Percentiles rank a stretch among this genome's conserved stretches.
phyloP scores from a whole-genome alignment of 1,140 invertebrate species.

The Mya arenaria region DNA sequence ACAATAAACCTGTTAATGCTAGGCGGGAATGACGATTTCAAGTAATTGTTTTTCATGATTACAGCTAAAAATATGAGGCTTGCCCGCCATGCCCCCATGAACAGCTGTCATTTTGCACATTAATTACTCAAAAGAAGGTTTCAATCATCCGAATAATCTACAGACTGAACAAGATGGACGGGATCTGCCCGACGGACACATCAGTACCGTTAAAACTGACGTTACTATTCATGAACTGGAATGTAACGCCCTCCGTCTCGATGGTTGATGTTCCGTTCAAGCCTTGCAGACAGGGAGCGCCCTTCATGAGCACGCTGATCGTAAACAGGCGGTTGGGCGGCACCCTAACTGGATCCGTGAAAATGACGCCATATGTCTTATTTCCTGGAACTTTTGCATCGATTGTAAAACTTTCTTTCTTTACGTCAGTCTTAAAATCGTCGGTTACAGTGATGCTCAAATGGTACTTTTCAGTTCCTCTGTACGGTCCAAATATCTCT shows the following conservation, averaged over 20 bases:
- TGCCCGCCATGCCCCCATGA: too few relatives aligned
- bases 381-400: not conserved
- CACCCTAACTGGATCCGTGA: not conserved
- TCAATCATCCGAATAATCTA: too few relatives aligned
- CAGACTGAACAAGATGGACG: slow-evolving; percentile 32
- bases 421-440: not conserved
- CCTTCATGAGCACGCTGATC: not conserved
- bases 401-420: not conserved
- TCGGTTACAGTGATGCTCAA: slow-evolving; percentile 16
- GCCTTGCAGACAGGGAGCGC: slow-evolving; percentile 24
- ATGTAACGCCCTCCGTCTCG: not conserved
- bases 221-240: slow-evolving; percentile 27
- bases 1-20: too few relatives aligned
- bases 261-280: not conserved
- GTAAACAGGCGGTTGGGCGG: slow-evolving; percentile 7
- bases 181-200: slow-evolving; percentile 41
- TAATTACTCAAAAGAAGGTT: too few relatives aligned
- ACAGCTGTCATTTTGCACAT: too few relatives aligned
- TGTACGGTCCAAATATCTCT: slow-evolving; percentile 28
- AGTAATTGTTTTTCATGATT: too few relatives aligned
- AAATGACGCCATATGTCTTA: slow-evolving; percentile 22
- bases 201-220: slow-evolving; percentile 23
- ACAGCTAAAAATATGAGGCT: too few relatives aligned
- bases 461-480: not conserved
- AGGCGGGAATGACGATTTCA: too few relatives aligned